A percentile compares a stretch with the other conserved stretches of the same genome.
These are phyloP conservation scores for Peromyscus nudipes DNA, from an alignment of 2,797 vertebrate species.

Conservation along the genomic window DNA sequence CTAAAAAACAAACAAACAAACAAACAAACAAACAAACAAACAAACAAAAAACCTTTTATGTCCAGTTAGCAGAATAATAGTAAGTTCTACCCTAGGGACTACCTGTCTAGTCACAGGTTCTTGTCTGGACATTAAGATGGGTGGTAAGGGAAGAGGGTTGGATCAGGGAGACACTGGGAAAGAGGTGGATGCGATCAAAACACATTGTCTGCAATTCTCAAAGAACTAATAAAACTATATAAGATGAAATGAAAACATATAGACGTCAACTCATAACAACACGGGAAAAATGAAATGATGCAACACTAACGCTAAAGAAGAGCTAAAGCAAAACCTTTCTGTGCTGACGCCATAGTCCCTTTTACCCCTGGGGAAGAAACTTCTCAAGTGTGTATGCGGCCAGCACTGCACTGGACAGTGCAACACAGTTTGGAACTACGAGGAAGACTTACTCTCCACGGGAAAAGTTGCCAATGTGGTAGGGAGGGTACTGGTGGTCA, in stretches of 20 bases:
- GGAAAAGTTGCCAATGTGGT: not conserved
- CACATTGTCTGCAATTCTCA: not conserved
- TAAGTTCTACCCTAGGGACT: not conserved
- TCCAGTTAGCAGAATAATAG: not conserved
- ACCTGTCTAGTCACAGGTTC: not conserved
- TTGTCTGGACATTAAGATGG: not conserved
- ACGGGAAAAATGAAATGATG: not conserved
- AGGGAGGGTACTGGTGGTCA: not conserved
- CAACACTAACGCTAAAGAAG: not conserved
- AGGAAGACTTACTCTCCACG: not conserved
- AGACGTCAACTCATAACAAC: conserved; percentile 7
- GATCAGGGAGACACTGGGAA: not conserved
- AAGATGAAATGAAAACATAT: not conserved
- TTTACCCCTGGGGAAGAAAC: not conserved
- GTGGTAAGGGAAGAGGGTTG: not conserved
- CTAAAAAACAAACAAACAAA: not conserved
- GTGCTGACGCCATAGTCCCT: not conserved
- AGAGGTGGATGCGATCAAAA: not conserved
- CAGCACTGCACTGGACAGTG: not conserved
- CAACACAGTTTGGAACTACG: not conserved
- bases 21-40: too few relatives aligned
- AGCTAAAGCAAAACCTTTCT: not conserved
- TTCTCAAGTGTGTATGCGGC: not conserved
- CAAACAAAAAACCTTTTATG: not conserved
- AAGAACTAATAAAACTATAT: not conserved